Evolutionary conservation across 2,888 invertebrate genomes (phyloP).

Genomic region (Dione juno): DNA sequence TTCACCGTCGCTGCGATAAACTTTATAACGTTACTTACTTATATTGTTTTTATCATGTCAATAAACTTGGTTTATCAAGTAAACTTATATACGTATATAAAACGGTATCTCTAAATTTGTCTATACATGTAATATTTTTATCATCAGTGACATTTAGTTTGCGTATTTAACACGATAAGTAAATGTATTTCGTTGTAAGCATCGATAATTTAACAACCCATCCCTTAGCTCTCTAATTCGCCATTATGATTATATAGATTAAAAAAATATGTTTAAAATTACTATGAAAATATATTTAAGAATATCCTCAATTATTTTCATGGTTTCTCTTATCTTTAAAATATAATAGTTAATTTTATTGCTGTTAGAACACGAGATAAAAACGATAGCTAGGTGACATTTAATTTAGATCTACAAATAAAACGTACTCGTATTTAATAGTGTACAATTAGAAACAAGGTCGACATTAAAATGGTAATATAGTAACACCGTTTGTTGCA

Average conservation of each 20-base stretch:
- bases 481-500: too few relatives aligned
- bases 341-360: neutral
- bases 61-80: constrained; percentile 23
- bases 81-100: constrained; percentile 15
- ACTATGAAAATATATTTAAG: too few relatives aligned
- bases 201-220: neutral
- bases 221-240: neutral
- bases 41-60: constrained; percentile 30
- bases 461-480: too few relatives aligned
- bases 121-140: constrained; percentile 11
- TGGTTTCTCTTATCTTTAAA: neutral
- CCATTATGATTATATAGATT: too few relatives aligned
- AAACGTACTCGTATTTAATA: too few relatives aligned
- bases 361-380: too few relatives aligned
- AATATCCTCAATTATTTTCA: too few relatives aligned
- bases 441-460: too few relatives aligned
- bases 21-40: constrained; percentile 20
- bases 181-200: neutral
- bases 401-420: too few relatives aligned
- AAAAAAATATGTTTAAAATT: too few relatives aligned
- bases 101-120: constrained; percentile 2
- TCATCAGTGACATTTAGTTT: neutral
- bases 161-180: neutral
- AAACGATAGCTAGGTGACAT: too few relatives aligned
- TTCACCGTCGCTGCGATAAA: constrained; percentile 15